These are phyloP conservation scores for Cinclus mexicanus DNA, from an alignment of 2,113 vertebrate species.

Conservation along the genomic window DNA sequence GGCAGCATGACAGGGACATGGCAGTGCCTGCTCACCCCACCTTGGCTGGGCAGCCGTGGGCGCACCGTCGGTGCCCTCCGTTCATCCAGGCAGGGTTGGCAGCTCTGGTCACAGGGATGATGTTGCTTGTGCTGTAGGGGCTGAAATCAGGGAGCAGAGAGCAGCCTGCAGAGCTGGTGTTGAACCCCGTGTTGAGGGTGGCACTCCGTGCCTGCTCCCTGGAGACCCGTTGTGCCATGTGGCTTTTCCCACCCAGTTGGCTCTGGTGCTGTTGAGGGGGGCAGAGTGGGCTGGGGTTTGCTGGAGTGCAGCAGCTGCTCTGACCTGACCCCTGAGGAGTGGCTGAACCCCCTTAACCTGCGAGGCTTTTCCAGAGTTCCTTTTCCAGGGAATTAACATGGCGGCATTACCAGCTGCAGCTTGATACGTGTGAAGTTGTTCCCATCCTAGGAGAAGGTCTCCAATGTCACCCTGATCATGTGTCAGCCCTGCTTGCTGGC, in stretches of 20 bases:
- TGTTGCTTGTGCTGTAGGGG: rapidly evolving
- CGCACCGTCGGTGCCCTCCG: rapidly evolving
- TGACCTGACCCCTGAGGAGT: not conserved
- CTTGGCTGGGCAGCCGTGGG: not conserved
- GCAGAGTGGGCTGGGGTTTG: not conserved
- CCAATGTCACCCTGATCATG: not conserved
- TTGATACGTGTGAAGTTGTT: not conserved
- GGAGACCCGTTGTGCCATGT: rapidly evolving
- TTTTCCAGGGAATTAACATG: not conserved
- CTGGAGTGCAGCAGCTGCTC: not conserved
- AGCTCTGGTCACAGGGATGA: not conserved
- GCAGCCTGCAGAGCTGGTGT: not conserved
- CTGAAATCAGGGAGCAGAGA: not conserved
- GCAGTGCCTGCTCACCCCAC: not conserved
- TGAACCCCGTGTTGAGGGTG: rapidly evolving
- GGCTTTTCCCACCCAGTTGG: not conserved
- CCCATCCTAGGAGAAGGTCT: not conserved
- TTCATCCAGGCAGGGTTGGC: not conserved
- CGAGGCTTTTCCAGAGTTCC: not conserved
- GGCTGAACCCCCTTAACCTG: not conserved
- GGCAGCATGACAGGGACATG: not conserved
- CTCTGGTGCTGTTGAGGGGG: not conserved
- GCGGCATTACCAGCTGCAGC: not conserved
- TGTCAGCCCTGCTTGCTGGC: not conserved
- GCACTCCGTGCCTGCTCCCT: not conserved